phyloP scores from a whole-genome alignment of 2,888 invertebrate species.

The Brenthis ino region DNA sequence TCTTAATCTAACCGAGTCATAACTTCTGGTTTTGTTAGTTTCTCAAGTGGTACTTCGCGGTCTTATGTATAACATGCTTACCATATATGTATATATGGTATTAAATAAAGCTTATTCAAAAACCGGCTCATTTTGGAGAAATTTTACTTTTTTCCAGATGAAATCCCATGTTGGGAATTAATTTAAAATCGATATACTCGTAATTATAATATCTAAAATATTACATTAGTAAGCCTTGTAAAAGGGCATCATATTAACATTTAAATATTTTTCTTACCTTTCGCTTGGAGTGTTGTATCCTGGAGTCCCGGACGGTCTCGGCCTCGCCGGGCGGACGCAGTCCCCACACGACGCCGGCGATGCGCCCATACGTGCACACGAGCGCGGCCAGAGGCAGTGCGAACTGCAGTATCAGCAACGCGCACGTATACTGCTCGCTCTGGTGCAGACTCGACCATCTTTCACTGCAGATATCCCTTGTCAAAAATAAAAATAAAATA shows the following conservation, averaged over 20 bases:
- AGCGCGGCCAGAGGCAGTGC: slow-evolving; percentile 90
- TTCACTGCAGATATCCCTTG: slow-evolving; percentile 87
- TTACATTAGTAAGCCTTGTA: no score
- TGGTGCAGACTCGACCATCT: slow-evolving; percentile 85
- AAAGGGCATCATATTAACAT: neutral
- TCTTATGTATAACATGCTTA: no score
- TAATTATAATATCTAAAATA: no score
- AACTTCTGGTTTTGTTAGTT: no score
- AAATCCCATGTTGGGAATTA: no score
- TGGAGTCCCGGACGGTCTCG: slow-evolving; percentile 89
- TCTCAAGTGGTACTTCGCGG: no score
- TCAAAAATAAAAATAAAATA: slow-evolving; percentile 32
- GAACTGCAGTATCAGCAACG: slow-evolving; percentile 91
- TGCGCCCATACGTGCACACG: slow-evolving; percentile 92
- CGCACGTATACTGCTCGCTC: slow-evolving; percentile 88
- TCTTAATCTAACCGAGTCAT: no score
- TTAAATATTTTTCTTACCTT: slow-evolving; percentile 83
- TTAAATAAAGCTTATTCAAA: no score
- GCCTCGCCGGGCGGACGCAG: slow-evolving; percentile 93
- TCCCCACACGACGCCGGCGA: slow-evolving; percentile 93
- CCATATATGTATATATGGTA: no score
- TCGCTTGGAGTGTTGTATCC: slow-evolving; percentile 92
- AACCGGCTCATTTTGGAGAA: no score
- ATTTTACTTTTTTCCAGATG: no score
- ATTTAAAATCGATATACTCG: no score